phyloP scores from a whole-genome alignment of 1,140 invertebrate species.

The Drosophila watanabei region DNA sequence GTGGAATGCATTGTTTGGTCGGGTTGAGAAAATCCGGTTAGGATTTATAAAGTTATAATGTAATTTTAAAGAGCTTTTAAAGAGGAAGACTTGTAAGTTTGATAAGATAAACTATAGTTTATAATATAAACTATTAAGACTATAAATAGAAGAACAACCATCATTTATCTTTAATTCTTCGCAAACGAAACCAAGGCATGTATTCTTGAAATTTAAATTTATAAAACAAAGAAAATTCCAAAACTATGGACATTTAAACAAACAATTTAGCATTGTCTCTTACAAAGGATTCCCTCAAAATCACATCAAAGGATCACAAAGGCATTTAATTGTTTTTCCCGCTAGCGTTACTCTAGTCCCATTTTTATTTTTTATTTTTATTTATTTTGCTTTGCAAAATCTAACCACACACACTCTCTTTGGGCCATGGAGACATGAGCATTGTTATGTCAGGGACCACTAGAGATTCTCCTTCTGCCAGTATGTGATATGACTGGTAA shows the following conservation, averaged over 20 bases:
- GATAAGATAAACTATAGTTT: neutral
- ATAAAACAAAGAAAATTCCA: neutral
- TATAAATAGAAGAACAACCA: neutral
- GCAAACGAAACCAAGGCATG: neutral
- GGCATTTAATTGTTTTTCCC: slow-evolving; percentile 46
- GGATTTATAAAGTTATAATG: neutral
- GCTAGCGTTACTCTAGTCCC: neutral
- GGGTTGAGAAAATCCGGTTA: neutral
- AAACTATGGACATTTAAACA: neutral
- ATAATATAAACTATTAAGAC: neutral
- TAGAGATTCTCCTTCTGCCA: slow-evolving; percentile 16
- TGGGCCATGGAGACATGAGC: slow-evolving; percentile 30
- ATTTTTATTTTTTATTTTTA: slow-evolving; percentile 28
- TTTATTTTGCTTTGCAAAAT: slow-evolving; percentile 42
- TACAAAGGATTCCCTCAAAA: slow-evolving; percentile 22
- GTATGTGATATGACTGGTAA: slow-evolving; percentile 40
- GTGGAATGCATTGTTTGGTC: slow-evolving; percentile 20
- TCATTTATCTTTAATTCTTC: neutral
- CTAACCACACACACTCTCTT: slow-evolving; percentile 25
- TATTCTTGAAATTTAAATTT: neutral
- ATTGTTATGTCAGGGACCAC: slow-evolving; percentile 44
- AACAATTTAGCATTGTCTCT: slow-evolving; percentile 6
- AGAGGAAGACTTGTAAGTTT: neutral
- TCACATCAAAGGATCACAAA: slow-evolving; percentile 43
- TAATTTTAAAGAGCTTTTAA: neutral